phyloP scores from a whole-genome alignment of 2,797 vertebrate species.

The Rhabdophis nuchalis region DNA sequence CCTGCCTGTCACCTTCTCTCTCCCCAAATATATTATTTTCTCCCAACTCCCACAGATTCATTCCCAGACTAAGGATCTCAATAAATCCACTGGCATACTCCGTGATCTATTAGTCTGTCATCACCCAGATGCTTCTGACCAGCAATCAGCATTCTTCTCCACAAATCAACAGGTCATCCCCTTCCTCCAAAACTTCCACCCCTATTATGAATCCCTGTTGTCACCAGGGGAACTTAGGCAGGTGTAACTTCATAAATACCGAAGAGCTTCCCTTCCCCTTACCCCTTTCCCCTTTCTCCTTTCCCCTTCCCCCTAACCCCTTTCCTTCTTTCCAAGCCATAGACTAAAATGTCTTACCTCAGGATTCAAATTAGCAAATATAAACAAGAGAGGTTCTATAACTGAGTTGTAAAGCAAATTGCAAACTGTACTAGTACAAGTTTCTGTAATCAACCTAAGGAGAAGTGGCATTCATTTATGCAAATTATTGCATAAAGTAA shows the following conservation, averaged over 20 bases:
- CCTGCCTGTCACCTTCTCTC: neutral
- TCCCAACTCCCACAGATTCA: neutral
- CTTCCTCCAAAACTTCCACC: neutral
- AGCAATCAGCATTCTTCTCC: neutral
- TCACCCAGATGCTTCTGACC: neutral
- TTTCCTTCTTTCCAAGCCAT: neutral
- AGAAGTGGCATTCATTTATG: neutral
- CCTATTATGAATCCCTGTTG: neutral
- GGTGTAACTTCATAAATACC: neutral
- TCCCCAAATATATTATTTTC: neutral
- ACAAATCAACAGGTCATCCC: neutral
- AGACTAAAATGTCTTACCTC: neutral
- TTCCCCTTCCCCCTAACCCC: neutral
- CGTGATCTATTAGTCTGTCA: neutral
- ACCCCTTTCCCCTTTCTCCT: neutral
- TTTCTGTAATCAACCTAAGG: neutral
- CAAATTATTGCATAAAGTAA: conserved; percentile 11
- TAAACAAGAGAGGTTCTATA: neutral
- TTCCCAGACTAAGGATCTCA: neutral
- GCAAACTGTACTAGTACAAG: neutral
- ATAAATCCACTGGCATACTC: neutral
- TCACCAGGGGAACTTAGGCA: neutral
- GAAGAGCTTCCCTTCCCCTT: neutral
- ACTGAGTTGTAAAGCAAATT: neutral
- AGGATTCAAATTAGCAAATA: neutral